These are phyloP conservation scores for Hypena proboscidalis DNA, from an alignment of 2,888 invertebrate genomes.

Conservation along the genomic window DNA sequence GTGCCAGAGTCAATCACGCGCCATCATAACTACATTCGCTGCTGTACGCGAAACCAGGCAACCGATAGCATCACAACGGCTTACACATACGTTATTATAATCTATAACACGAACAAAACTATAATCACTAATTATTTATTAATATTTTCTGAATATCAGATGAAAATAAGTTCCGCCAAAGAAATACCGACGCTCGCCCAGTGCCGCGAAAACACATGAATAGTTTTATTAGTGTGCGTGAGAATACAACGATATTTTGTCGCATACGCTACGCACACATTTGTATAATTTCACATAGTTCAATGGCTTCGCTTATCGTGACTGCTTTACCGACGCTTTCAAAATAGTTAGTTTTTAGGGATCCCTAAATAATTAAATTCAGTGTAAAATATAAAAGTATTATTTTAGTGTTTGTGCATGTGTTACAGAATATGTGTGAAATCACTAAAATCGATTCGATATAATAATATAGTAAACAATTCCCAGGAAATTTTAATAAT, in stretches of 20 bases:
- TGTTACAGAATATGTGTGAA: too few relatives aligned
- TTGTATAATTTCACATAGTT: slow-evolving; percentile 32
- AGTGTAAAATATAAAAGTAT: too few relatives aligned
- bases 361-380: slow-evolving; percentile 2
- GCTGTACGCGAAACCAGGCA: slow-evolving; percentile 37
- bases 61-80: slow-evolving; percentile 28
- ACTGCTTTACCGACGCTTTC: slow-evolving; percentile 49
- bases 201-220: slow-evolving; percentile 75
- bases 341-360: slow-evolving; percentile 43
- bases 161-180: slow-evolving; percentile 68
- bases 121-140: slow-evolving; percentile 36
- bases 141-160: slow-evolving; percentile 49
- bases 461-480: too few relatives aligned
- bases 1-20: slow-evolving; percentile 71
- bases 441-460: too few relatives aligned
- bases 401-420: too few relatives aligned
- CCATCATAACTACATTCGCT: slow-evolving; percentile 65
- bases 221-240: slow-evolving; percentile 45
- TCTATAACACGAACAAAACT: slow-evolving; percentile 47
- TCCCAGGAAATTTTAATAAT: too few relatives aligned
- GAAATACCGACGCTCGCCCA: slow-evolving; percentile 53
- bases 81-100: slow-evolving; percentile 33
- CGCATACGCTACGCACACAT: slow-evolving; percentile 31
- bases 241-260: slow-evolving; percentile 31
- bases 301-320: slow-evolving; percentile 46